Evolutionary conservation across 2,888 invertebrate genomes (phyloP).

Genomic region (Stenoptilia bipunctidactyla): DNA sequence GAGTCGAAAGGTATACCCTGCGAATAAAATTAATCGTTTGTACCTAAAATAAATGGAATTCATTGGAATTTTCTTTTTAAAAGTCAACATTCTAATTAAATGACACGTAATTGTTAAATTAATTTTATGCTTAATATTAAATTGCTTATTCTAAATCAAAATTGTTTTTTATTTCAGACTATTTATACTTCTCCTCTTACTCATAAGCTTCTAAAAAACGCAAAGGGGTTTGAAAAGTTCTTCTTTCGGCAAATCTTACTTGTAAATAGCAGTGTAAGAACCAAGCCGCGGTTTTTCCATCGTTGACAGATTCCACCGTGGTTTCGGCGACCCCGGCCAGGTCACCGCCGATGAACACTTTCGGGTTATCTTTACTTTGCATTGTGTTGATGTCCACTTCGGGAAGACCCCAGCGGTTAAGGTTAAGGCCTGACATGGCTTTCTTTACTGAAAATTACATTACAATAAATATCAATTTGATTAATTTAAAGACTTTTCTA

Average conservation of each 20-base stretch:
- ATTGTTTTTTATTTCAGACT: too few relatives aligned
- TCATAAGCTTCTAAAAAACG: too few relatives aligned
- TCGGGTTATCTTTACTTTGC: slow-evolving; percentile 77
- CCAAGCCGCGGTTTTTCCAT: slow-evolving; percentile 98
- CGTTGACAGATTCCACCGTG: slow-evolving; percentile 98
- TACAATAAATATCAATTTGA: neutral
- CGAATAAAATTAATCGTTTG: slow-evolving; percentile 6
- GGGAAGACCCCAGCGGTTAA: slow-evolving; percentile 86
- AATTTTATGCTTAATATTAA: too few relatives aligned
- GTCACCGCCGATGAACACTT: slow-evolving; percentile 95
- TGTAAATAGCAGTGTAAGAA: slow-evolving; percentile 92
- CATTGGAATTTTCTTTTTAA: too few relatives aligned
- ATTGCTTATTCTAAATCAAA: too few relatives aligned
- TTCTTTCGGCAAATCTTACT: slow-evolving; percentile 65
- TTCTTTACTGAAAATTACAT: slow-evolving; percentile 64
- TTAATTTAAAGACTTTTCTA: too few relatives aligned
- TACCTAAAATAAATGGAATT: too few relatives aligned
- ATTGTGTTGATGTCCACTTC: slow-evolving; percentile 83
- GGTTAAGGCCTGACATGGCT: slow-evolving; percentile 82
- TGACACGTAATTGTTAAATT: too few relatives aligned
- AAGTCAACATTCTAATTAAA: too few relatives aligned
- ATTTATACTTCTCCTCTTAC: too few relatives aligned
- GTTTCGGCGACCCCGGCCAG: slow-evolving; percentile 95
- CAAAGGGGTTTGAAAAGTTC: too few relatives aligned
- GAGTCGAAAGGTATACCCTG: slow-evolving; percentile 74